Conservation (phyloP, 1,140 invertebrate genomes). For the Drosophila willistoni region DNA sequence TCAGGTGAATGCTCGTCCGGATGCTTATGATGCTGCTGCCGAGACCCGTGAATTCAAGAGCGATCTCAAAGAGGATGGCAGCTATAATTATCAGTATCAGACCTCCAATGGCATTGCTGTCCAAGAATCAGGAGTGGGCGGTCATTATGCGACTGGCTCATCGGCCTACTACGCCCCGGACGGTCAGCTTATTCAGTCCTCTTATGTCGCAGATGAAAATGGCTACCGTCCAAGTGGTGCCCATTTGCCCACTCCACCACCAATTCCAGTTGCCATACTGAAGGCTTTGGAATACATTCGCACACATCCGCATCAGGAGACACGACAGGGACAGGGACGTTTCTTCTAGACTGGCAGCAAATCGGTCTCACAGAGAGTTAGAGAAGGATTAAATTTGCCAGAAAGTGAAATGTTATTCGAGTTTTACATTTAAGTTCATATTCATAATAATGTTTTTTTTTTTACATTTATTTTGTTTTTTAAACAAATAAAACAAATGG, state of each 20-base stretch:
- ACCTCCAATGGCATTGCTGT: constrained; percentile 87
- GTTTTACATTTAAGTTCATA: constrained; percentile 1
- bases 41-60: constrained; percentile 67
- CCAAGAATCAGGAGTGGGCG: constrained; percentile 84
- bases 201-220: constrained; percentile 91
- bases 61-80: constrained; percentile 85
- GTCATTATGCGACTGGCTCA: constrained; percentile 73
- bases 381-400: not conserved
- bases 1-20: constrained; percentile 51
- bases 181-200: constrained; percentile 83
- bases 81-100: constrained; percentile 84
- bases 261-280: constrained; percentile 89
- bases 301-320: constrained; percentile 83
- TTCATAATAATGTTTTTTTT: constrained; percentile 3
- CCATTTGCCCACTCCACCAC: constrained; percentile 90
- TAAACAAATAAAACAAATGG: not conserved
- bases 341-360: constrained; percentile 26
- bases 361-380: not conserved
- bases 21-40: constrained; percentile 69
- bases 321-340: constrained; percentile 50
- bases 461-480: not conserved
- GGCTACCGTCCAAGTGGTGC: constrained; percentile 89
- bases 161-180: constrained; percentile 79
- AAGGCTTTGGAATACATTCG: constrained; percentile 86
- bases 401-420: constrained; percentile 5